These are phyloP conservation scores for Callipepla californica DNA, from an alignment of 2,113 vertebrate species.

Conservation along the genomic window DNA sequence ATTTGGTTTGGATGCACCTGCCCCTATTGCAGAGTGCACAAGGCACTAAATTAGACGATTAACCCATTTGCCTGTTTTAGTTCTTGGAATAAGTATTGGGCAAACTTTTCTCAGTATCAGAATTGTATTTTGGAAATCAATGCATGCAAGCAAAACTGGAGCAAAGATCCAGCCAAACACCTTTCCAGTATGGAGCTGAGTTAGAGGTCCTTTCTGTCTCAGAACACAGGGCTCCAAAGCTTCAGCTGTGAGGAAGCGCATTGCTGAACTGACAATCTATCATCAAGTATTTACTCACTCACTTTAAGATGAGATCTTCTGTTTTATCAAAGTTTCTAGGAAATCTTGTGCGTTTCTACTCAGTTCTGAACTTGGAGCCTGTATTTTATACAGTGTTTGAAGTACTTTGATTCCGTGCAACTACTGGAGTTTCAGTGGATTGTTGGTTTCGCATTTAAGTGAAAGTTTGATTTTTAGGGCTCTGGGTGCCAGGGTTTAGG, in stretches of 20 bases:
- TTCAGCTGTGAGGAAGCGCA: not conserved
- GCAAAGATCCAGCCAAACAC: not conserved
- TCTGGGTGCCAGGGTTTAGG: not conserved
- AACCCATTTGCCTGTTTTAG: not conserved
- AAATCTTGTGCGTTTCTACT: not conserved
- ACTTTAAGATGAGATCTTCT: not conserved
- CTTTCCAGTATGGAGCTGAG: not conserved
- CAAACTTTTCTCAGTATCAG: not conserved
- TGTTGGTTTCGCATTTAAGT: not conserved
- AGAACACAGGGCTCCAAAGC: not conserved
- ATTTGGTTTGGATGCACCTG: not conserved
- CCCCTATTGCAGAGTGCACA: not conserved
- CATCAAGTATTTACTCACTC: not conserved
- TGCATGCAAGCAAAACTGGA: not conserved
- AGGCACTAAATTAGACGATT: not conserved
- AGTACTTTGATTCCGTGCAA: not conserved
- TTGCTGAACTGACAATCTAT: not conserved
- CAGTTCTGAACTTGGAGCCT: not conserved
- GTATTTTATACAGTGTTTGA: not conserved
- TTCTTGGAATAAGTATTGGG: not conserved
- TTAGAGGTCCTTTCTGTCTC: not conserved
- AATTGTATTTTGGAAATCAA: not conserved
- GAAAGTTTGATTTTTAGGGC: not conserved
- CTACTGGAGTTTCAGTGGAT: not conserved
- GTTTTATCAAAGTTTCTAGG: not conserved